phyloP scores from a whole-genome alignment of 2,888 invertebrate genomes.

The Drosophila parthenogenetica region DNA sequence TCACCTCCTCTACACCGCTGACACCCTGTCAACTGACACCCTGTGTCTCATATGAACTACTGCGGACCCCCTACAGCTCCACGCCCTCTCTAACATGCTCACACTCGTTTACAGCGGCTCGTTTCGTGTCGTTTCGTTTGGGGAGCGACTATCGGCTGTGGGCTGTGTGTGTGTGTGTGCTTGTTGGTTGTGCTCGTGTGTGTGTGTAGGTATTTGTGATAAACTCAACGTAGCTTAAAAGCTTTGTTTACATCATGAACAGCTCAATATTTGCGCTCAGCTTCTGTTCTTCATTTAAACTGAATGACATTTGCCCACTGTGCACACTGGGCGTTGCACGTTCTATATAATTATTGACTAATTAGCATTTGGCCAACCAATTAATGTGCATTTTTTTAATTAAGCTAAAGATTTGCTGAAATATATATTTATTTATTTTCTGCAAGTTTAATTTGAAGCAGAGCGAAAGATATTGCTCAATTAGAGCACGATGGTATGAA shows the following conservation, averaged over 20 bases:
- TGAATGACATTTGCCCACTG: conserved; percentile 41
- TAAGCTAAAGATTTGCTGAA: conserved; percentile 16
- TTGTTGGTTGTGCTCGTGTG: conserved; percentile 16
- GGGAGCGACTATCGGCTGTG: conserved; percentile 37
- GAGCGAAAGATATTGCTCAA: conserved; percentile 48
- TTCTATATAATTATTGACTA: conserved; percentile 46
- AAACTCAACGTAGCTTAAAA: conserved; percentile 77
- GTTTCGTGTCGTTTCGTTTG: conserved; percentile 30
- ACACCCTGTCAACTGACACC: conserved; percentile 18
- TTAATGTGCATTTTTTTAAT: conserved; percentile 46
- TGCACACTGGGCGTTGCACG: conserved; percentile 33
- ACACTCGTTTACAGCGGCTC: conserved; percentile 10
- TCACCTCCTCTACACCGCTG: conserved; percentile 1
- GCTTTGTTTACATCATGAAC: conserved; percentile 71
- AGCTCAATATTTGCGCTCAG: conserved; percentile 65
- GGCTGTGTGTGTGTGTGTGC: conserved; percentile 21
- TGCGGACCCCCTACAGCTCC: background rate
- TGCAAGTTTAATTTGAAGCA: conserved; percentile 18
- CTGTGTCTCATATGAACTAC: conserved; percentile 26
- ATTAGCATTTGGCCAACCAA: conserved; percentile 38
- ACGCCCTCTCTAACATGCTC: background rate
- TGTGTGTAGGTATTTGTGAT: conserved; percentile 46
- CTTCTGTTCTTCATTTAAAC: conserved; percentile 15
- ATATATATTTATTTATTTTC: background rate
- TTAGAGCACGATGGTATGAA: conserved; percentile 55